Evolutionary conservation across 2,888 invertebrate species (phyloP), one percentile per base, ranked within the genome.

Genomic region (Sesamia inferens): DNA sequence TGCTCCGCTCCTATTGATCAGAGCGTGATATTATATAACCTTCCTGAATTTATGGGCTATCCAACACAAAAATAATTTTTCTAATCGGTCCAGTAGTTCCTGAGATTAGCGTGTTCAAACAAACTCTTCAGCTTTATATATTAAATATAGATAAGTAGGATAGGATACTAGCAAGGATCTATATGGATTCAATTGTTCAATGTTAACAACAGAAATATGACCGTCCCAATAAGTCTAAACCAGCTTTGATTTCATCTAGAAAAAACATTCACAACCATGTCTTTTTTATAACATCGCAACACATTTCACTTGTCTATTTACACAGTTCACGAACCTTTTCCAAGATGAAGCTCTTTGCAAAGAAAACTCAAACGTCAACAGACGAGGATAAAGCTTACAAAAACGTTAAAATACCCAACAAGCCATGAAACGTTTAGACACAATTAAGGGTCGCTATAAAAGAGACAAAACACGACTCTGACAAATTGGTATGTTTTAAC

Each of bases 361-460:
- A 24, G 63, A 80, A 81, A 83, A 80, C 68, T 51, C 63, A 22
- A 74, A 69, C 57, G 67, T 58, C 55, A 80, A 57, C 70, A 64
- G 71, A 76, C 39, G 51, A 65, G 55, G 59, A 66, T 47, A 73
- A 75, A 70, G 54, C 54, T 68, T 19, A 68, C 22, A 68, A 74
- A 65, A 81, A 65, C 39, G 14, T 70, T 51, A 69, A 79, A 76
- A 74, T 67, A 73, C 58, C 22, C 72, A 78, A 79, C 76, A 79
- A 78, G 51, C 65, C 84, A 85, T 77, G 71, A 86, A 83, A 74
- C 83, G 63, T 83, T 85, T 86, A 84, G 70, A 76, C 79, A 73
- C 71, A 85, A 85, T 85, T 87, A 87, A 80, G 75, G 51, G 62
- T 44, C 57, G 68, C 76, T 64, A 48, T 76, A 79, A 76, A 71